A percentile compares a stretch with the other conserved stretches of the same genome.
Evolutionary conservation across 2,888 invertebrate genomes (phyloP).

Genomic region (Macropis europaea): DNA sequence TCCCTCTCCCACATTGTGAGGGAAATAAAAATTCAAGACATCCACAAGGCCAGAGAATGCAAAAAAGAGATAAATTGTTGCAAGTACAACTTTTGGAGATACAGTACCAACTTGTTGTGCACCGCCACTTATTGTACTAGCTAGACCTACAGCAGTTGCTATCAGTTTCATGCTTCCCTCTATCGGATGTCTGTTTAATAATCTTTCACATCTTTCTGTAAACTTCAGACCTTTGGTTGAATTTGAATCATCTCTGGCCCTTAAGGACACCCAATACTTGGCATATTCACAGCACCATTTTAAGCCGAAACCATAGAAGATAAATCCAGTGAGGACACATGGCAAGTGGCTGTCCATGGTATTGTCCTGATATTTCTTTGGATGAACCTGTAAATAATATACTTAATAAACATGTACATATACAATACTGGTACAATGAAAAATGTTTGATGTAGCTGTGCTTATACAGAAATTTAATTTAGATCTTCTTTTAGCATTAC

Average conservation of each 20-base stretch:
- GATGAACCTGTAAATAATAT: neutral
- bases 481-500: neutral
- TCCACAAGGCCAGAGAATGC: constrained; percentile 78
- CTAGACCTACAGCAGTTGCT: constrained; percentile 72
- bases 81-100: constrained; percentile 74
- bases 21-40: constrained; percentile 77
- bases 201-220: constrained; percentile 57
- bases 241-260: constrained; percentile 53
- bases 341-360: constrained; percentile 62
- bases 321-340: constrained; percentile 70
- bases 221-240: constrained; percentile 55
- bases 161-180: constrained; percentile 73
- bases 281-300: constrained; percentile 77
- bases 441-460: too few relatives aligned
- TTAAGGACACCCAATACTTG: constrained; percentile 64
- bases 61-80: constrained; percentile 78
- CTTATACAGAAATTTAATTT: neutral
- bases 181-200: constrained; percentile 68
- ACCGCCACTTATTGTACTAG: constrained; percentile 69
- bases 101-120: constrained; percentile 61
- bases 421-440: neutral
- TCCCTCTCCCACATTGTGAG: constrained; percentile 74
- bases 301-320: constrained; percentile 73
- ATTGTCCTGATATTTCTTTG: neutral
- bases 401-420: neutral